A percentile compares a stretch with the other conserved stretches of the same genome.
phyloP scores from a whole-genome alignment of 2,113 vertebrate genomes.

The Callithrix jacchus region DNA sequence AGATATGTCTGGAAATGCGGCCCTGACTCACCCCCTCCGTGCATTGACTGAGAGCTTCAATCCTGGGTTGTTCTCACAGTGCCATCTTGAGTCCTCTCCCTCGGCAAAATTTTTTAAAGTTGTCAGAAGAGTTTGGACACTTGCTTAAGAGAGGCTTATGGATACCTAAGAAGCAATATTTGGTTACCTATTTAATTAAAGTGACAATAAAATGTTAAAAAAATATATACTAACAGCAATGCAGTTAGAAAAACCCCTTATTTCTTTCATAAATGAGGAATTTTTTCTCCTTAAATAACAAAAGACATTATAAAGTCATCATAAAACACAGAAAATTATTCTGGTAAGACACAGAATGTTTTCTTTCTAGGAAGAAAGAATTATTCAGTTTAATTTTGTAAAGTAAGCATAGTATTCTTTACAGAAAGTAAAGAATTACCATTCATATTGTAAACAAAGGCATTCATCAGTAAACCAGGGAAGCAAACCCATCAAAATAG shows the following conservation, averaged over 20 bases:
- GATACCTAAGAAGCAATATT: conserved; percentile 28
- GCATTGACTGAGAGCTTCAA: too few relatives aligned
- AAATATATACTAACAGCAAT: background rate
- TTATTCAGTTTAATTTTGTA: background rate
- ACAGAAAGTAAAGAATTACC: background rate
- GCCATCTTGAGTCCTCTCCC: too few relatives aligned
- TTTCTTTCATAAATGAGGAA: background rate
- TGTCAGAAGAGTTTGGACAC: background rate
- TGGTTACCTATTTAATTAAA: conserved; percentile 48
- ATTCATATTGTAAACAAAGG: background rate
- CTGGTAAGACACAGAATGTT: background rate
- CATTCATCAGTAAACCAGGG: background rate
- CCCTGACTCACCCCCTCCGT: too few relatives aligned
- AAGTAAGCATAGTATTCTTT: background rate
- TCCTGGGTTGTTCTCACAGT: too few relatives aligned
- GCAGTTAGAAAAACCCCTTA: background rate
- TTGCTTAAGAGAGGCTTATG: background rate
- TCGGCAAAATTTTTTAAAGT: background rate
- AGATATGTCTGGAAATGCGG: too few relatives aligned
- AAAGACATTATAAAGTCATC: conserved; percentile 21
- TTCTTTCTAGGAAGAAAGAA: conserved; percentile 7
- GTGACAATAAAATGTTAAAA: conserved; percentile 16
- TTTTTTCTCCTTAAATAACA: background rate
- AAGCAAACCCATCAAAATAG: background rate
- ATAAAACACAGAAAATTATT: conserved; percentile 29